Evolutionary conservation across 2,113 vertebrate species (phyloP), one percentile per base, ranked within the genome.

Genomic region (Ameiurus melas): DNA sequence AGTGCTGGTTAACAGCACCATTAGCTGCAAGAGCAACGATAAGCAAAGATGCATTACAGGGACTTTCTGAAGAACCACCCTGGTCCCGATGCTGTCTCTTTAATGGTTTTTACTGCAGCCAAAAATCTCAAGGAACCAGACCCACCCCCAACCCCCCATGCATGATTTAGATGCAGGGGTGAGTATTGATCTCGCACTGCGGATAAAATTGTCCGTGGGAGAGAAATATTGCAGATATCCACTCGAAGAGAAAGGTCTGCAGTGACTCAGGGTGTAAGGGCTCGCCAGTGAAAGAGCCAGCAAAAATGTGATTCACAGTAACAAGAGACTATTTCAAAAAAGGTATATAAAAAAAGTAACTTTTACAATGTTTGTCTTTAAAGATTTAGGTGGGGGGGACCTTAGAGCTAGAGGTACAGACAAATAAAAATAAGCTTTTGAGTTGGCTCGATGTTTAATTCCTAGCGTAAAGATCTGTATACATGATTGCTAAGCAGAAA

Each of bases 201-300:
- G 58, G 90, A 91, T 91, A 90, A 90, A 91, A 91, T 90, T 89
- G 91, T 89, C 91, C 87, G 82, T 85, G 83, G 75, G 83, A 88
- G 90, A 92, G 91, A 92, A 93, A 91, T 92, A 92, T 92, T 88
- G 89, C 92, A 86, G 83, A 88, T 89, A 89, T 88, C 90, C 88
- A 87, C 88, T 75, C 77, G 20, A 87, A 85, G 60, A 39, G 43
- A 57, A 85, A 85, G 79, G 86, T 64, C 73, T 87, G 81, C 89
- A 79, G 75, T 64, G 85, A 85, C 85, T 86, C 83, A 58, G 73
- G 73, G 33, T 70, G 82, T 57, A 30, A 51, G 60, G 64, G 53
- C 36, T 36, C 25, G 27, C 64, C 85, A 79, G 58, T 80, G 47
- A 55, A n/a, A 30, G n/a, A 33, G 39, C 33, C n/a, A 57, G 77